phyloP scores from a whole-genome alignment of 2,797 vertebrate species.

The Smutsia gigantea region DNA sequence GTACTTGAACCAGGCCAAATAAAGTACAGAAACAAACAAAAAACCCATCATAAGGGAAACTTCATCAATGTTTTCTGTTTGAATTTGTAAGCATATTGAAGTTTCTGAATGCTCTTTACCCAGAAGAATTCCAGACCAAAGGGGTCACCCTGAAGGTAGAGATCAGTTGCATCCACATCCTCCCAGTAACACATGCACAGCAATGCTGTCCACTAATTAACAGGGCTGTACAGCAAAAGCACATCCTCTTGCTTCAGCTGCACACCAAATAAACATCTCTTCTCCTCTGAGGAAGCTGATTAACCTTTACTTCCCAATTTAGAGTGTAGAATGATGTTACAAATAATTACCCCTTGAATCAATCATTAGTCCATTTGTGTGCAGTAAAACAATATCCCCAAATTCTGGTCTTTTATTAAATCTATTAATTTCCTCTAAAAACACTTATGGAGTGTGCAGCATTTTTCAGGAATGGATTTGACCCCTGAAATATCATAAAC shows the following conservation, averaged over 20 bases:
- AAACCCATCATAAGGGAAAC: background rate
- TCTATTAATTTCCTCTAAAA: background rate
- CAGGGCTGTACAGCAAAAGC: background rate
- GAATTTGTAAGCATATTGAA: slow-evolving; percentile 47
- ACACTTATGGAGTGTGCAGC: background rate
- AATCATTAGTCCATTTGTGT: slow-evolving; percentile 53
- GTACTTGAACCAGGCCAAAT: background rate
- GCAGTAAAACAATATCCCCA: background rate
- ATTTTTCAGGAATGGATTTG: background rate
- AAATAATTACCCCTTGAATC: slow-evolving; percentile 63
- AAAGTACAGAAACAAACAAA: background rate
- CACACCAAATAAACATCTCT: background rate
- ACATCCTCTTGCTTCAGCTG: slow-evolving; percentile 10
- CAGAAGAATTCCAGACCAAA: slow-evolving; percentile 35
- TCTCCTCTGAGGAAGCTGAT: slow-evolving; percentile 57
- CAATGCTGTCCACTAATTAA: slow-evolving; percentile 58
- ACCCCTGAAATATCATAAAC: background rate
- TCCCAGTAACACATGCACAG: background rate
- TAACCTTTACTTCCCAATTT: slow-evolving; percentile 64
- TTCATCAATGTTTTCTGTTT: slow-evolving; percentile 19
- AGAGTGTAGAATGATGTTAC: slow-evolving; percentile 53
- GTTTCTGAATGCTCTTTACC: slow-evolving; percentile 25
- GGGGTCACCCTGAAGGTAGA: background rate
- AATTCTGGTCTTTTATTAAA: slow-evolving; percentile 32
- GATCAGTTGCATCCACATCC: slow-evolving; percentile 17